phyloP scores from a whole-genome alignment of 2,888 invertebrate genomes.

The Copidosoma aretas region DNA sequence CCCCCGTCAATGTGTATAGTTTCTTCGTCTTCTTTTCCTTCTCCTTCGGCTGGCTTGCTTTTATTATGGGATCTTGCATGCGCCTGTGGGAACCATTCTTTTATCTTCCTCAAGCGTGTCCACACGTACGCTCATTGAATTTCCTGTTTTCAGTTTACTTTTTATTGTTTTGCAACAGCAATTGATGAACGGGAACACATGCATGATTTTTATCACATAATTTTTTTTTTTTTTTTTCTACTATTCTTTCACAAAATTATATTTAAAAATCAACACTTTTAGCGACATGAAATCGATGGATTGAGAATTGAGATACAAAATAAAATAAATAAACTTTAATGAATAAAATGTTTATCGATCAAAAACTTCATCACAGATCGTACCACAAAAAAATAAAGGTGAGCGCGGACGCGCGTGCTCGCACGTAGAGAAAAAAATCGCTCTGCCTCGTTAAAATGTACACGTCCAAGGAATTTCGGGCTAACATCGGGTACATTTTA shows the following conservation, averaged over 20 bases:
- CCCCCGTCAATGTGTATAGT: not conserved
- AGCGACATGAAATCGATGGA: too few relatives aligned
- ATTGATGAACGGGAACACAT: too few relatives aligned
- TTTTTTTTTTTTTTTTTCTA: too few relatives aligned
- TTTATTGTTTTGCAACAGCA: too few relatives aligned
- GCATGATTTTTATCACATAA: too few relatives aligned
- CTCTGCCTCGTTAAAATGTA: constrained; percentile 20
- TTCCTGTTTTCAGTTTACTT: too few relatives aligned
- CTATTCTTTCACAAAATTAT: too few relatives aligned
- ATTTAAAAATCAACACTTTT: too few relatives aligned
- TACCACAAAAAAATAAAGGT: not conserved
- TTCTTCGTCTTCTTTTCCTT: not conserved
- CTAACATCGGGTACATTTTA: constrained; percentile 21
- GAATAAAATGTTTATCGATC: too few relatives aligned
- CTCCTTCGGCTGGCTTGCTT: constrained; percentile 21
- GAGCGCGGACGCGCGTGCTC: not conserved
- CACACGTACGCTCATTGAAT: not conserved
- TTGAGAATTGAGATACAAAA: too few relatives aligned
- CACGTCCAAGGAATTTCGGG: constrained; percentile 9
- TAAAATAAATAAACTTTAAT: too few relatives aligned
- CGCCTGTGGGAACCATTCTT: constrained; percentile 34
- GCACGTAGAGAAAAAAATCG: not conserved
- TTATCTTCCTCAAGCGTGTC: constrained; percentile 29
- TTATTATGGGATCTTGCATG: constrained; percentile 18
- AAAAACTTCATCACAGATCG: not conserved